These are phyloP conservation scores for Embidobia sp. DNA, from an alignment of 2,888 invertebrate species.

Conservation along the genomic window DNA sequence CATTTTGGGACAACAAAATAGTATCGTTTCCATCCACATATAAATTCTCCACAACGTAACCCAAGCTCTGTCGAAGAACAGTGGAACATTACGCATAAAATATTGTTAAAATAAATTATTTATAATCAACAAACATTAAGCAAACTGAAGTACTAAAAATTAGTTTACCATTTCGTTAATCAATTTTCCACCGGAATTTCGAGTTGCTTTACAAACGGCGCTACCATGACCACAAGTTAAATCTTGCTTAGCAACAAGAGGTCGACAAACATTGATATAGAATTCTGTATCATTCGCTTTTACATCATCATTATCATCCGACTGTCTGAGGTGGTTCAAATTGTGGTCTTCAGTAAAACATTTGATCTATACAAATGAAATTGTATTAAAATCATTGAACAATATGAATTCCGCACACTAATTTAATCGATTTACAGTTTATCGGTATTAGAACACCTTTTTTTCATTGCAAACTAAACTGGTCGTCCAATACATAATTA, in stretches of 20 bases:
- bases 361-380: constrained; percentile 42
- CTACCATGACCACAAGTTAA: constrained; percentile 73
- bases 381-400: constrained; percentile 17
- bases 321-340: constrained; percentile 69
- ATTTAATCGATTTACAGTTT: too few relatives aligned
- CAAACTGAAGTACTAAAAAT: too few relatives aligned
- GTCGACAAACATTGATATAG: constrained; percentile 76
- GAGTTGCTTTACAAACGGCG: constrained; percentile 71
- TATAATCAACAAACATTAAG: too few relatives aligned
- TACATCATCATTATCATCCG: constrained; percentile 71
- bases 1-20: constrained; percentile 69
- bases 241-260: constrained; percentile 69
- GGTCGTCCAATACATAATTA: constrained; percentile 74
- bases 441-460: too few relatives aligned
- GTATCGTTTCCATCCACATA: constrained; percentile 67
- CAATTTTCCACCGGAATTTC: constrained; percentile 66
- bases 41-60: constrained; percentile 70
- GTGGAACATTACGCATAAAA: too few relatives aligned
- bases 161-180: constrained; percentile 70
- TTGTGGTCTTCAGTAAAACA: constrained; percentile 70
- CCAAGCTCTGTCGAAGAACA: constrained; percentile 71
- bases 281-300: constrained; percentile 68
- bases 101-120: too few relatives aligned
- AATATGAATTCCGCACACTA: too few relatives aligned
- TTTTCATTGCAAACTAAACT: constrained; percentile 71